Conservation (phyloP, 2,113 vertebrate genomes). For the Festucalex cinctus region DNA sequence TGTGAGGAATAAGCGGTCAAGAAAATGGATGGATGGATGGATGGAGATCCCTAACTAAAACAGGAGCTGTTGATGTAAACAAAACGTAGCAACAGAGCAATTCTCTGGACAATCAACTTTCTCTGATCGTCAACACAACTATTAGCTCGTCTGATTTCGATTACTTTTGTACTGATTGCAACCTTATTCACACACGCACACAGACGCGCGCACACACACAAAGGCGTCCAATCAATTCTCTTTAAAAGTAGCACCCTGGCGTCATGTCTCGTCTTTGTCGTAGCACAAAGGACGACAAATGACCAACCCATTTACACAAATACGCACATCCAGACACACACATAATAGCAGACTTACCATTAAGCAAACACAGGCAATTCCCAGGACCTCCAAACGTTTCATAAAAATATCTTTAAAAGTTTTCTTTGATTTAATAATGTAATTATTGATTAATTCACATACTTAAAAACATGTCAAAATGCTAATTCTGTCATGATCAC, state of each 20-base stretch:
- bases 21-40: too few species aligned
- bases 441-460: too few species aligned
- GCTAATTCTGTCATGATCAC: too few species aligned
- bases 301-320: slow-evolving; percentile 25
- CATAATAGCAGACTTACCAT: too few species aligned
- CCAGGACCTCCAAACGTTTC: too few species aligned
- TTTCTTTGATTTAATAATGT: too few species aligned
- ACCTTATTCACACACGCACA: slow-evolving; percentile 15
- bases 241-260: slow-evolving; percentile 19
- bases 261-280: slow-evolving; percentile 20
- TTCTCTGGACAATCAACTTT: slow-evolving; percentile 12
- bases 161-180: slow-evolving; percentile 47
- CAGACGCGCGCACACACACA: slow-evolving; percentile 5
- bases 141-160: slow-evolving; percentile 16
- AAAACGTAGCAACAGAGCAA: background rate
- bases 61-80: background rate
- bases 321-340: background rate
- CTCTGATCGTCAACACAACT: slow-evolving; percentile 21
- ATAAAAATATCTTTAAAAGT: too few species aligned
- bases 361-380: too few species aligned
- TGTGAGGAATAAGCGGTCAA: too few species aligned
- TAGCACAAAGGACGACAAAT: slow-evolving; percentile 20
- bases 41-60: background rate
- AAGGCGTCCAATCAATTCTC: slow-evolving; percentile 34
- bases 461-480: too few species aligned